A percentile compares a stretch with the other conserved stretches of the same genome.
phyloP scores from a whole-genome alignment of 2,888 invertebrate genomes.

The Drosophila antonietae region DNA sequence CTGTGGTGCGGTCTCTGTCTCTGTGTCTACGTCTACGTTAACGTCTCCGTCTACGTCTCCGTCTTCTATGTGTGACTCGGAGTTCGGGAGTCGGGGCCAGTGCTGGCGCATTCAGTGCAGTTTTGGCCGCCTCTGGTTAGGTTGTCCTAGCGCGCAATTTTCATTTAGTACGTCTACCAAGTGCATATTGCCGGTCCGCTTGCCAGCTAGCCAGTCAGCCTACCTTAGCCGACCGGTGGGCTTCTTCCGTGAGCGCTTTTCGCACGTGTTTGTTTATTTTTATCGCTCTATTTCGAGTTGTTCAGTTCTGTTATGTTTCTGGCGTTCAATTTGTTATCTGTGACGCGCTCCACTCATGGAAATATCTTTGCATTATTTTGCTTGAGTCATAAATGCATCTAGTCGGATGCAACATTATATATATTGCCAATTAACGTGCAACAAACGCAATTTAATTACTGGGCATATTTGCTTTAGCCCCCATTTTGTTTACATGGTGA shows the following conservation, averaged over 20 bases:
- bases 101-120: slow-evolving; percentile 61
- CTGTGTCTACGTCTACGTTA: slow-evolving; percentile 13
- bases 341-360: slow-evolving; percentile 17
- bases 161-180: slow-evolving; percentile 37
- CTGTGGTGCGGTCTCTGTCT: slow-evolving; percentile 35
- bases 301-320: slow-evolving; percentile 18
- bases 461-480: slow-evolving; percentile 1
- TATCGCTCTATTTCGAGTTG: slow-evolving; percentile 18
- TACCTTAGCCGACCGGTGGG: slow-evolving; percentile 1
- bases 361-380: slow-evolving; percentile 8
- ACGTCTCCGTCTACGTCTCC: slow-evolving; percentile 3
- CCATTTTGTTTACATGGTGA: slow-evolving; percentile 45
- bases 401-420: slow-evolving; percentile 5
- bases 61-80: slow-evolving; percentile 14
- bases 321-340: slow-evolving; percentile 34
- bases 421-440: slow-evolving; percentile 10
- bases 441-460: neutral
- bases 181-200: neutral
- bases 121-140: slow-evolving; percentile 69
- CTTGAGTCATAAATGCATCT: slow-evolving; percentile 32
- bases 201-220: neutral
- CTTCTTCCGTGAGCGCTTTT: slow-evolving; percentile 4
- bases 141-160: slow-evolving; percentile 62
- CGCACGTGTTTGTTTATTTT: slow-evolving; percentile 46
- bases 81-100: slow-evolving; percentile 52